Percentiles rank a stretch among this genome's conserved stretches.
Conservation (phyloP, 2,113 vertebrate species). For the Saguinus midas region DNA sequence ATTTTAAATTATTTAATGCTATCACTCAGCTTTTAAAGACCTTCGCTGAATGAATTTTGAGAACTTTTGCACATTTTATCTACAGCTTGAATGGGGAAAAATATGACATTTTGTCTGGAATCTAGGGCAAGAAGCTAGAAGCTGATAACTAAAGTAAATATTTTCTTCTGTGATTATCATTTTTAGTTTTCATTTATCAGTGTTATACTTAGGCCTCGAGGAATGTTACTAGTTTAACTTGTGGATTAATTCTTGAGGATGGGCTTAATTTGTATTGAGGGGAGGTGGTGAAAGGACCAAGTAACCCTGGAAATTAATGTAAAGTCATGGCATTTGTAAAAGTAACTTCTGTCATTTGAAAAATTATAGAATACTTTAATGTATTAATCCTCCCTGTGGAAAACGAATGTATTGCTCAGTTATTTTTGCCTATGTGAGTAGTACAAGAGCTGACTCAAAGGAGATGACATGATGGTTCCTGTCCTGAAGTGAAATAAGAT, state of each 20-base stretch:
- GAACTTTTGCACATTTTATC: slow-evolving; percentile 7
- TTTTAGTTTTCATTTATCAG: slow-evolving; percentile 4
- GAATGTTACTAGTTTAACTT: not conserved
- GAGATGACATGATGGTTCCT: slow-evolving; percentile 76
- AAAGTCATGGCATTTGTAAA: slow-evolving; percentile 17
- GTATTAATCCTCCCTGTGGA: not conserved
- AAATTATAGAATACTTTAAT: slow-evolving; percentile 1
- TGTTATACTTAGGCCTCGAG: not conserved
- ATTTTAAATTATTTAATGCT: slow-evolving; percentile 33
- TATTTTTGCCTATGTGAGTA: slow-evolving; percentile 67
- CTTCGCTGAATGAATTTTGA: not conserved
- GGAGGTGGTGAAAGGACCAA: not conserved
- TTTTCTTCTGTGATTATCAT: slow-evolving; percentile 1
- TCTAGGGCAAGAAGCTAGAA: not conserved
- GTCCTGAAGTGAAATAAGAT: slow-evolving; percentile 64
- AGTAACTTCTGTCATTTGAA: not conserved
- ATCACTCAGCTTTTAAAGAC: slow-evolving; percentile 1
- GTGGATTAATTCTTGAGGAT: not conserved
- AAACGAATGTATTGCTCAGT: slow-evolving; percentile 13
- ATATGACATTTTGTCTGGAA: not conserved
- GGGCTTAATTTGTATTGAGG: not conserved
- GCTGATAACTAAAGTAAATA: not conserved
- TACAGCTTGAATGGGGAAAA: slow-evolving; percentile 20
- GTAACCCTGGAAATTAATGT: not conserved
- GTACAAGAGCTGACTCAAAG: slow-evolving; percentile 70